phyloP scores from a whole-genome alignment of 1,140 invertebrate genomes.

The Polyergus mexicanus region DNA sequence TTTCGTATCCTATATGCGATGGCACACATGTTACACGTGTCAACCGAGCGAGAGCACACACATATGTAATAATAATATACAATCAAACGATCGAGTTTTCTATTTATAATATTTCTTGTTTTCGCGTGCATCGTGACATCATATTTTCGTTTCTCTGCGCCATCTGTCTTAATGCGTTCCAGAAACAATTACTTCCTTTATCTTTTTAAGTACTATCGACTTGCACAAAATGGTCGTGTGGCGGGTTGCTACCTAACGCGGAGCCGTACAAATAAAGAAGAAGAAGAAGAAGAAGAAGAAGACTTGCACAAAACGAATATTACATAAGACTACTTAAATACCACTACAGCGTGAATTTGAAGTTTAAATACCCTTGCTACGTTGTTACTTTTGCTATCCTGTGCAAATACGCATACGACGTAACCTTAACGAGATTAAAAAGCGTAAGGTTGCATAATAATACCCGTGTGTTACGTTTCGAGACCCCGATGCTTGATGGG shows the following conservation, averaged over 20 bases:
- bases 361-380: conserved; percentile 22
- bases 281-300: no score
- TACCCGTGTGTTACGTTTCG: conserved; percentile 25
- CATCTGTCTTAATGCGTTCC: not conserved
- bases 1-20: not conserved
- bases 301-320: not conserved
- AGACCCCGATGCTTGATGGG: conserved; percentile 27
- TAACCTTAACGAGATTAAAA: conserved; percentile 47
- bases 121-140: not conserved
- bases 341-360: not conserved
- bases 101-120: conserved; percentile 41
- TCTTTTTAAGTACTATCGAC: conserved; percentile 12
- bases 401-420: not conserved
- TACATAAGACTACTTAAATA: conserved; percentile 6
- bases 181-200: conserved; percentile 4
- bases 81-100: conserved; percentile 26
- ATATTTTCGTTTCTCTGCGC: not conserved
- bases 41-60: conserved; percentile 5
- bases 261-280: no score
- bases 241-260: no score
- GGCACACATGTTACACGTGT: conserved; percentile 24
- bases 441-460: conserved; percentile 36
- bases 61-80: conserved; percentile 18
- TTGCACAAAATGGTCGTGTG: not conserved
- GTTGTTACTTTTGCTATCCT: conserved; percentile 3